Base-by-base conservation (phyloP, 2,113 vertebrate genomes). In the Mastomys natalensis region DNA sequence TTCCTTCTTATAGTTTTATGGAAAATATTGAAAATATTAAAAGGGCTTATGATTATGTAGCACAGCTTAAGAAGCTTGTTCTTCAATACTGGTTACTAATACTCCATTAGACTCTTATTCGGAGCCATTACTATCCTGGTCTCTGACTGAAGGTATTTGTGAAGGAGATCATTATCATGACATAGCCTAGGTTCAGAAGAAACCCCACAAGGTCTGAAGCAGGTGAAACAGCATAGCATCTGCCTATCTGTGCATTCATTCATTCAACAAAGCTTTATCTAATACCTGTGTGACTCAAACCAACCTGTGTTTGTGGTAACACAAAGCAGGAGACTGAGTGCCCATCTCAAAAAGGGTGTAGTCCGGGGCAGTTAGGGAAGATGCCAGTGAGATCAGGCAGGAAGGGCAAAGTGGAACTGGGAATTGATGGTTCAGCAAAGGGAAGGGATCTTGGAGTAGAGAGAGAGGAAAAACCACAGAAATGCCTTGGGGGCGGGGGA, bases 1-100 rank as follows among this genome's bases (percentile, higher is more conserved):
- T 55, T 90, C 77, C 17, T 34, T 68, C 40, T 77, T 17, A 90
- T n/a, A 0, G 68, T 17, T n/a, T 78, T 85, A 78, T 45, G 17
- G 55, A 76, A 92, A 96, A 94, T 85, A 72, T 55, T 78, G 34
- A 34, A 45, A 51, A 78, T 40, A 60, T 85, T 48, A 26, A 91
- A 89, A 94, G 91, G 12, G 0, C 26, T 48, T 31, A 3, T 55
- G 26, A 13, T 5, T 77, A 37, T 84, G 7, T 40, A 53, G 13
- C 53, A 66, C 64, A 48, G 82, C 62, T 43, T 68, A 92, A 34
- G 43, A 78, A 29, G 7, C 51, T 70, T 70, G 76, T 34, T 22
- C 51, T 91, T 88, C 12, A 51, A 17, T n/a, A 60, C 48, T 48
- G 24, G 48, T 37, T 76, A 34, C n/a, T n/a, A n/a, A n/a, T 43